A percentile compares a stretch with the other conserved stretches of the same genome.
phyloP scores from a whole-genome alignment of 2,797 vertebrate genomes.

The Hemibagrus guttatus region DNA sequence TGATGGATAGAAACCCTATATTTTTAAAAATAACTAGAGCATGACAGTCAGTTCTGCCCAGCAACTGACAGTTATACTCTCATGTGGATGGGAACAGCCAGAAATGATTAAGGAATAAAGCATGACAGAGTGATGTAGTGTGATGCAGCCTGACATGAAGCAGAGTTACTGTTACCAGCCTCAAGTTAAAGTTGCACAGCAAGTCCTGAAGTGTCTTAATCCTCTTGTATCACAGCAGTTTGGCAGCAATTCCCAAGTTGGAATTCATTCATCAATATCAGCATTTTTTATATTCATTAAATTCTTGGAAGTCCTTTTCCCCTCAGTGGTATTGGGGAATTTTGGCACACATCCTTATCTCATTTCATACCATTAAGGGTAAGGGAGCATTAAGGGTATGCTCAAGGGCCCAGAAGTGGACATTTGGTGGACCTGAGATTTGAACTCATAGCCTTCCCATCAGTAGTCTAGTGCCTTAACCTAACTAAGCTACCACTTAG shows the following conservation, averaged over 20 bases:
- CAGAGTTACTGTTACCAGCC: not conserved
- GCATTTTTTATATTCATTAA: not conserved
- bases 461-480: no score
- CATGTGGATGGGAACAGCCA: not conserved
- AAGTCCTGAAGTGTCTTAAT: not conserved
- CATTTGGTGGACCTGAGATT: no score
- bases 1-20: not conserved
- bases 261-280: not conserved
- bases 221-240: not conserved
- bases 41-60: slow-evolving; percentile 3
- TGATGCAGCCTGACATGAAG: slow-evolving; percentile 6
- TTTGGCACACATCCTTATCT: not conserved
- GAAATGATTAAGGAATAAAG: slow-evolving; percentile 16
- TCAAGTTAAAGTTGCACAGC: not conserved
- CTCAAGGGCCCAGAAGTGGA: no score
- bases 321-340: not conserved
- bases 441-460: no score
- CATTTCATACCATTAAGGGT: no score
- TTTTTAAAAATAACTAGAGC: slow-evolving; percentile 14
- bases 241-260: not conserved
- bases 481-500: no score
- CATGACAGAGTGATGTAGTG: not conserved
- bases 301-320: not conserved
- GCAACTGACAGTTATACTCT: not conserved
- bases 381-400: no score